Evolutionary conservation across 2,797 vertebrate species (phyloP).

Genomic region (Coccyzus lansbergi): DNA sequence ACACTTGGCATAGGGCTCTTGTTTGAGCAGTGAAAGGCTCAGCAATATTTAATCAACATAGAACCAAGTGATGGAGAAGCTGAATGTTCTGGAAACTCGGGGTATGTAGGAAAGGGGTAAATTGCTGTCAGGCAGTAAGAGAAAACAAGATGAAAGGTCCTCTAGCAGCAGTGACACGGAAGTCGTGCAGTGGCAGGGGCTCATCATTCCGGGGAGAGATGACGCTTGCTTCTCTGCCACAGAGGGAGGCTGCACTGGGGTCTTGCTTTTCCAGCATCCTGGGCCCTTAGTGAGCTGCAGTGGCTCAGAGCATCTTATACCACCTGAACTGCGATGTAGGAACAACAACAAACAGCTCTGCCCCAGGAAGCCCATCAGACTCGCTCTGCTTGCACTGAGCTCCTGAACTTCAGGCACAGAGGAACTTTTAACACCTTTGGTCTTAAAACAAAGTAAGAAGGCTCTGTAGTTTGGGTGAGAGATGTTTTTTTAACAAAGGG

Average conservation of each 20-base stretch:
- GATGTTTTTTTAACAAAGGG: slow-evolving; percentile 49
- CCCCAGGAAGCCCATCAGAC: background rate
- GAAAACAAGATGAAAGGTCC: background rate
- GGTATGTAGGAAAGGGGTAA: background rate
- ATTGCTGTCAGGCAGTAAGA: background rate
- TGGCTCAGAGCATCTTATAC: background rate
- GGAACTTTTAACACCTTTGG: background rate
- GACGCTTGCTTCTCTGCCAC: background rate
- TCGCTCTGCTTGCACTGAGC: background rate
- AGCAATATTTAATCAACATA: background rate
- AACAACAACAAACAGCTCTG: background rate
- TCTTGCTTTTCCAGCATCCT: background rate
- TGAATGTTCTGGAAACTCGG: background rate
- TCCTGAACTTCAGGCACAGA: background rate
- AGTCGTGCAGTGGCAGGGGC: background rate
- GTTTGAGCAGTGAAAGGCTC: background rate
- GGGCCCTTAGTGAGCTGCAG: background rate
- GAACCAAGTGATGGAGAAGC: background rate
- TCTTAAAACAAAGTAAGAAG: background rate
- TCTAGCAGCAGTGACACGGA: background rate
- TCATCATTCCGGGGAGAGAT: background rate
- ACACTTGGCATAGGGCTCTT: accelerated
- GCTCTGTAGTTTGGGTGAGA: background rate
- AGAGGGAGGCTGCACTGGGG: background rate
- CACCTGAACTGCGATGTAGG: background rate